Evolutionary conservation across 2,797 vertebrate species (phyloP).

Genomic region (Lepilemur ruficaudatus): DNA sequence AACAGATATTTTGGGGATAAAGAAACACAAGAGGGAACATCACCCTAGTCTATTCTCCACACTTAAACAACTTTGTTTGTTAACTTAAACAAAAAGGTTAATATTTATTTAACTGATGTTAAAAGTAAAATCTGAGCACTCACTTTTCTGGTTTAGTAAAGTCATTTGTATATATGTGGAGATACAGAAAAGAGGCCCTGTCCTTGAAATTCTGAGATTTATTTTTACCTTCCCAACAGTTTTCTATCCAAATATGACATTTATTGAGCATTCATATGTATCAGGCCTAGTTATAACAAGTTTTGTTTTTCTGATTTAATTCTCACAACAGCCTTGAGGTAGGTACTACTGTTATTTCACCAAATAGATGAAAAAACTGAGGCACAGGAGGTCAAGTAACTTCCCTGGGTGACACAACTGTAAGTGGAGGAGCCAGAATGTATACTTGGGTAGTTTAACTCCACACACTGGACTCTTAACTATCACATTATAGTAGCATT

Average conservation of each 20-base stretch:
- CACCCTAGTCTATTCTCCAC: slow-evolving; percentile 3
- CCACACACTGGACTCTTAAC: slow-evolving; percentile 4
- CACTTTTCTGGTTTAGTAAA: slow-evolving; percentile 45
- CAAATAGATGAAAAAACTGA: background rate
- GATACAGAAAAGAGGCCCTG: slow-evolving; percentile 32
- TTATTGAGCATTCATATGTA: slow-evolving; percentile 47
- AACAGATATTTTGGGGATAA: slow-evolving; percentile 20
- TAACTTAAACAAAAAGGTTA: slow-evolving; percentile 15
- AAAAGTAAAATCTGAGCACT: slow-evolving; percentile 21
- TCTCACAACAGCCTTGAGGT: slow-evolving; percentile 52
- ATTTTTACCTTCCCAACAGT: slow-evolving; percentile 13
- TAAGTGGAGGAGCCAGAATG: background rate
- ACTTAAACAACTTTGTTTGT: no score
- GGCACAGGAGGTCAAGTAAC: slow-evolving; percentile 30
- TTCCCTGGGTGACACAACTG: background rate
- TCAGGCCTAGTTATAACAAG: slow-evolving; percentile 34
- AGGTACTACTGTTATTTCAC: slow-evolving; percentile 37
- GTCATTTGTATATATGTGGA: background rate
- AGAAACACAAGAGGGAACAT: background rate
- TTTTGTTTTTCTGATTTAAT: slow-evolving; percentile 62
- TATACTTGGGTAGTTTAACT: background rate
- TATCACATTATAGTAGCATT: background rate
- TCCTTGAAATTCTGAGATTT: slow-evolving; percentile 29
- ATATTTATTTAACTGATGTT: slow-evolving; percentile 28
- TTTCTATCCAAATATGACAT: slow-evolving; percentile 49